phyloP scores from a whole-genome alignment of 2,888 invertebrate genomes.

The Lasioglossum calceatum region DNA sequence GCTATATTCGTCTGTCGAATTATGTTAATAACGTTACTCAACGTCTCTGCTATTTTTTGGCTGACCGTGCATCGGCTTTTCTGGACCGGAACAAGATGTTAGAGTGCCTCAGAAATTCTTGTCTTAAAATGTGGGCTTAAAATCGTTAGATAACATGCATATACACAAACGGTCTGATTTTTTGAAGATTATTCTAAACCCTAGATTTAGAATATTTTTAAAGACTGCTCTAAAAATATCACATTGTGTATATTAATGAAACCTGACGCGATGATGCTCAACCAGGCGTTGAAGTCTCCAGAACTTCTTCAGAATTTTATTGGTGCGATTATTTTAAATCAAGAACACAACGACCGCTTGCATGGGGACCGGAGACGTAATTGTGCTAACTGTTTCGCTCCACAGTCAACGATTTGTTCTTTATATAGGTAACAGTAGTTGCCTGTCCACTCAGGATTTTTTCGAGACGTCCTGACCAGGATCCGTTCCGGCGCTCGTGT shows the following conservation, averaged over 20 bases:
- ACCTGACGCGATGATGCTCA: neutral
- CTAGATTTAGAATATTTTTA: too few relatives aligned
- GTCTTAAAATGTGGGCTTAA: neutral
- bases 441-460: neutral
- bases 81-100: neutral
- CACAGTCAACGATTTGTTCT: neutral
- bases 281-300: neutral
- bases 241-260: too few relatives aligned
- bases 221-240: too few relatives aligned
- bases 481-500: conserved; percentile 32
- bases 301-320: neutral
- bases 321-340: neutral
- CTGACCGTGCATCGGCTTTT: too few relatives aligned
- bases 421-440: conserved; percentile 9
- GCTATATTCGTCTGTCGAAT: conserved; percentile 59
- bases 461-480: neutral
- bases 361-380: neutral
- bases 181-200: too few relatives aligned
- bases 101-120: neutral
- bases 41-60: neutral
- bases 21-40: conserved; percentile 58
- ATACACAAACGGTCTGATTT: too few relatives aligned
- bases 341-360: neutral
- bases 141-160: too few relatives aligned
- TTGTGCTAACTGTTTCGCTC: neutral